Base-by-base conservation (phyloP, 1,140 invertebrate genomes). In the Ladona fulva region DNA sequence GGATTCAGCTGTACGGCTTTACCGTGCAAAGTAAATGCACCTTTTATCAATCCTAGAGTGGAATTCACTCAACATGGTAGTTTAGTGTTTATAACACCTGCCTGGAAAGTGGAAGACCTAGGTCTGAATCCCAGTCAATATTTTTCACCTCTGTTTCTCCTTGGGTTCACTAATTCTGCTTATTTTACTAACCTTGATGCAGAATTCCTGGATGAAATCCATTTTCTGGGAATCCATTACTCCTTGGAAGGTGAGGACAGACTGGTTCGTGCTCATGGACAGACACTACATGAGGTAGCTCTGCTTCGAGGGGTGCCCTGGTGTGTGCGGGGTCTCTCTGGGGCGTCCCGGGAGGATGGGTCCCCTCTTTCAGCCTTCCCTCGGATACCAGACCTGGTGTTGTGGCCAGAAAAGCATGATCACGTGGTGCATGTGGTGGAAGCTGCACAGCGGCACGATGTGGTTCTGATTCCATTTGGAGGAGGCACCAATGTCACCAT, bases 401-500 rank as follows among this genome's bases (percentile, higher is more conserved):
- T 97, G 0, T 99, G 97, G 97, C 97, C 97, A 42, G 89, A 89
- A 89, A 85, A 81, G 83, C 96, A 98, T 83, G 88, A 93, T 19
- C 91, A 96, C 80, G 95, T 97, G 12, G 91, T 92, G 44, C 89
- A 89, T 83, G 88, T 99, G 81, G 93, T 99, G 0, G 86, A 91
- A 76, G 82, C 94, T n/a, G 97, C 96, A 0, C 87, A 90, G 75
- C 86, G 90, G 74, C 86, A 92, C 81, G 89, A 94, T 81, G 89
- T 95, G 19, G 95, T 93, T 42, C 89, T 98, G 44, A 95, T 99
- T 82, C 97, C 97, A 10, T 98, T 94, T 86, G 97, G 97, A 1
- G 97, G 97, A 16, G 97, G 97, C 7, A 99, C 97, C 0, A 97
- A 94, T 79, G 97, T 99, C 0, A 96, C 97, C 0, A 93, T 95